Evolutionary conservation across 2,888 invertebrate species (phyloP), one percentile per base, ranked within the genome.

Genomic region (Limnephilus marmoratus): DNA sequence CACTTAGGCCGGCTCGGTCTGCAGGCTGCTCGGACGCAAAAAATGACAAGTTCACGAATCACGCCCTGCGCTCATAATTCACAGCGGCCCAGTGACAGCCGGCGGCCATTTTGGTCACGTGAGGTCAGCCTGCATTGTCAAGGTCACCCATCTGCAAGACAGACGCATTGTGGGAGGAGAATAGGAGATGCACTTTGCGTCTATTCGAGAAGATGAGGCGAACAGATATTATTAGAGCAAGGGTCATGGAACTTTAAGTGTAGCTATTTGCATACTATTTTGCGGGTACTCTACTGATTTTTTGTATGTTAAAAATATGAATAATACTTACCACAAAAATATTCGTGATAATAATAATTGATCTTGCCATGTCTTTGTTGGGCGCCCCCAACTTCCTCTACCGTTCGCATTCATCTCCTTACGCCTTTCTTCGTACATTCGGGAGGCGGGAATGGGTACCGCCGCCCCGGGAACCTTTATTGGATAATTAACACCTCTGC

Each of bases 111-210:
- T 45, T 45, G 91, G 81, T 87, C 87, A 81, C 81, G 87, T 81
- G 90, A 49, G 92, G 90, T 92, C 92, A 90, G 80, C 68, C 87
- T 24, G 87, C 90, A 83, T 82, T 90, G 92, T 92, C 87, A 90
- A 92, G 92, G 92, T 92, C 87, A 92, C 49, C 86, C 15, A 68
- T 68, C 68, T 68, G 68, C 68, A 68, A 68, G 9, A n/a, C 49
- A 80, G 85, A 29, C 90, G 90, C 85, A 90, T 80, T 29, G 83
- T 81, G 83, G 83, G 53, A 31, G 53, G 41, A 83, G 15, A 68
- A 90, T 49, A 83, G 49, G 83, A 18, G 90, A 90, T 82, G 90
- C 83, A 81, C 49, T 81, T 24, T 15, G 90, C 53, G 68, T 88
- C 68, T 68, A 80, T 88, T 34, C 31, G 49, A 34, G 49, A 80